Evolutionary conservation across 2,888 invertebrate species (phyloP), one percentile per base, ranked within the genome.

Genomic region (Heterodera filipjevi): DNA sequence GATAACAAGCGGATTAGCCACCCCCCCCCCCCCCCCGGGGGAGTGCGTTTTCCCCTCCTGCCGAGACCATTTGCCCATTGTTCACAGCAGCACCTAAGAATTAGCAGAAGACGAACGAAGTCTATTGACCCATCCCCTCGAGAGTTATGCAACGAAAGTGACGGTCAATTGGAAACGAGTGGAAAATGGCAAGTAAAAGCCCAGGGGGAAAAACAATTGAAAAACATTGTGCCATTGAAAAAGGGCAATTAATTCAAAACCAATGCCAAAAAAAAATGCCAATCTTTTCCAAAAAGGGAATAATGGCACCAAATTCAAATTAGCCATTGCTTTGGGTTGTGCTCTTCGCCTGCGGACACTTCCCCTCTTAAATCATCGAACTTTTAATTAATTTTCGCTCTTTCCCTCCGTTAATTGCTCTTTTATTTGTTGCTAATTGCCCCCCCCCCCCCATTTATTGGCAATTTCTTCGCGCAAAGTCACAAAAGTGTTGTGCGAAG

Each of bases 401-500:
- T 8, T 2, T 22, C 22, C n/a, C 8, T 3, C 35, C 8, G 6
- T 68, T 35, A 68, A 35, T 22, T 33, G 68, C 8, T 16, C 68
- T 30, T 68, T 68, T 64, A 64, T 27, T 64, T 19, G 0, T 14
- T 64, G n/a, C n/a, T n/a, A n/a, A n/a, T n/a, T n/a, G n/a, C 64
- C 64, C 32, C 33, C 22, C 2, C 68, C 14, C 68, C 59, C 59
- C 19, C 27, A 27, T 19, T 27, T 27, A 6, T 59, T 27, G 59
- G 59, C 59, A 59, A 59, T 59, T 59, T 59, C 59, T 59, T 59
- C 59, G 59, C 59, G 59, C 59, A 59, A 59, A 59, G 59, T 68
- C 68, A 68, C 68, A 68, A 35, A 66, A 35, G 32, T 68, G 68
- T n/a, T 22, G 66, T 30, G 33, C 33, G 32, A 27, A 5, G 3